Evolutionary conservation across 2,797 vertebrate species (phyloP).

Genomic region (Enteromius radiatus): DNA sequence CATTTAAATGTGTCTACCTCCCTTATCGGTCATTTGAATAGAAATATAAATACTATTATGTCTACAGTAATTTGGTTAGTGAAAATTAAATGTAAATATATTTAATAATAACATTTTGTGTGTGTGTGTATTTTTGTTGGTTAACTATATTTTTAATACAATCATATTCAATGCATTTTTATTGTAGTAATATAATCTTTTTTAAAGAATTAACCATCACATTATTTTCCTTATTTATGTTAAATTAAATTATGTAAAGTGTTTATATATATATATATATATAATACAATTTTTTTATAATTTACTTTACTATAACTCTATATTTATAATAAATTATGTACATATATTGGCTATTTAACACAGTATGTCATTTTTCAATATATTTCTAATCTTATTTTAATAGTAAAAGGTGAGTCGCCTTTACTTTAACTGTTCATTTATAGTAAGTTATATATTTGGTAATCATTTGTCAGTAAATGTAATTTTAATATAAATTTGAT

Average conservation of each 20-base stretch:
- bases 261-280: neutral
- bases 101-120: neutral
- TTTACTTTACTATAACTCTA: neutral
- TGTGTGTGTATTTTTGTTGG: neutral
- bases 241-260: neutral
- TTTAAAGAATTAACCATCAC: neutral
- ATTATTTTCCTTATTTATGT: neutral
- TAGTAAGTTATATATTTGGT: neutral
- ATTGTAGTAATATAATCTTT: neutral
- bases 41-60: neutral
- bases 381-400: neutral
- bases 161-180: neutral
- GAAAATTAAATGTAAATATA: neutral
- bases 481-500: neutral
- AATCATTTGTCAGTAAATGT: neutral
- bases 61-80: neutral
- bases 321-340: neutral
- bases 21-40: neutral
- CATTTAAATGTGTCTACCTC: neutral
- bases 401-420: neutral
- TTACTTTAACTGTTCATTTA: neutral
- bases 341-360: neutral
- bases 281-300: neutral
- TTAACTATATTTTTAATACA: neutral
- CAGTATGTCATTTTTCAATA: neutral